These are phyloP conservation scores for Phainopepla nitens DNA, from an alignment of 2,113 vertebrate species.

Conservation along the genomic window DNA sequence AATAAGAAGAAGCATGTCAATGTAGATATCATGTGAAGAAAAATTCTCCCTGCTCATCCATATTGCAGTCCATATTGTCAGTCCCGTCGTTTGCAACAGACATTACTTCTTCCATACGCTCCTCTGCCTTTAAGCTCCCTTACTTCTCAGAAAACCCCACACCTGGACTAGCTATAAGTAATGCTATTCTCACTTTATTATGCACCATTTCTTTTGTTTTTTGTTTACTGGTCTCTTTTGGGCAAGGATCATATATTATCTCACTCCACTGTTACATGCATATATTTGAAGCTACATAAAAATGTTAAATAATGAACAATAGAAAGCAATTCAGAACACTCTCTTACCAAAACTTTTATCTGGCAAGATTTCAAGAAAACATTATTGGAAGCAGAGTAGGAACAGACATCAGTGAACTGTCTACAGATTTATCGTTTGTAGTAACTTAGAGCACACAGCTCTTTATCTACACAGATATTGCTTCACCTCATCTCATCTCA, in stretches of 20 bases:
- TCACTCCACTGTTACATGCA: not conserved
- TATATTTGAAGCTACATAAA: not conserved
- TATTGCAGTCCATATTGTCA: not conserved
- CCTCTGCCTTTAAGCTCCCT: not conserved
- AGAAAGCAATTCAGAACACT: not conserved
- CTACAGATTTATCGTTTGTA: not conserved
- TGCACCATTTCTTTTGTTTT: not conserved
- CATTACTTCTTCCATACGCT: not conserved
- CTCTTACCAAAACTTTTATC: not conserved
- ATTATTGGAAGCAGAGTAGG: not conserved
- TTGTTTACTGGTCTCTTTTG: not conserved
- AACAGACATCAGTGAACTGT: not conserved
- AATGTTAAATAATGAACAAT: not conserved
- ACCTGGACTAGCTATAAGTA: not conserved
- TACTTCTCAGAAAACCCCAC: not conserved
- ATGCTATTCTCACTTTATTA: not conserved
- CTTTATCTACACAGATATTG: not conserved
- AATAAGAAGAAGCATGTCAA: not conserved
- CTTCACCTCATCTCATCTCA: not conserved
- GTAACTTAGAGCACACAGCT: not conserved
- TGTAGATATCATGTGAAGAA: not conserved
- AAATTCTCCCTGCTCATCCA: not conserved
- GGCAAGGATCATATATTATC: not conserved
- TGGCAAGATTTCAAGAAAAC: constrained; percentile 6
- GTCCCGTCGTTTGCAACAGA: not conserved